Evolutionary conservation across 1,140 invertebrate species (phyloP).

Genomic region (Drosophila kikkawai): DNA sequence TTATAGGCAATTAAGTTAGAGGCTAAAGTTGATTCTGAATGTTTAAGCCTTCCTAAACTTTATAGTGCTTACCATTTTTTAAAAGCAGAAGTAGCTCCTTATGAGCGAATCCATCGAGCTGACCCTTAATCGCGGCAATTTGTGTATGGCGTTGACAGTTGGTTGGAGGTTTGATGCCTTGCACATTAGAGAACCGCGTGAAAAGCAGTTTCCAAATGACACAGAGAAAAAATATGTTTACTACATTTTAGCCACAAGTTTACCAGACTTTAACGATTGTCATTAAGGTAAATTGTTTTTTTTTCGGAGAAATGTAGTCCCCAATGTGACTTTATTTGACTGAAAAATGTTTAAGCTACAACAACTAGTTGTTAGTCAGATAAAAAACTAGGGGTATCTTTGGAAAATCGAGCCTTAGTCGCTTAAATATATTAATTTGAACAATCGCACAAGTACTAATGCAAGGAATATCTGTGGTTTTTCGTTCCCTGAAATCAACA

Average conservation of each 20-base stretch:
- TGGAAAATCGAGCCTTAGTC: too few species aligned
- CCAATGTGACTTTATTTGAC: too few species aligned
- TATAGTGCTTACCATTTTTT: not conserved
- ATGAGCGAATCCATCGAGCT: not conserved
- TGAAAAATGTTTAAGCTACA: not conserved
- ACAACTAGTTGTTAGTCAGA: not conserved
- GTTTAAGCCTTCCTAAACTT: not conserved
- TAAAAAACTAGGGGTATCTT: too few species aligned
- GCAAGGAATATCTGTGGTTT: too few species aligned
- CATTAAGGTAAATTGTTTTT: not conserved
- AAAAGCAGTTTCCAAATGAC: not conserved
- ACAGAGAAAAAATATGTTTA: not conserved
- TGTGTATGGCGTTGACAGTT: slow-evolving; percentile 2
- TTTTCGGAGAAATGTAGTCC: too few species aligned
- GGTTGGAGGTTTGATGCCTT: slow-evolving; percentile 3
- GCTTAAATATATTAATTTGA: too few species aligned
- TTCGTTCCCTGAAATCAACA: too few species aligned
- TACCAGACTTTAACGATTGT: too few species aligned
- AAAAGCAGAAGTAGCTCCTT: not conserved
- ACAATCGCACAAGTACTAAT: too few species aligned
- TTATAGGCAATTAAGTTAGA: too few species aligned
- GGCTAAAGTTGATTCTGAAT: not conserved
- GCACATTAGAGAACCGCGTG: not conserved
- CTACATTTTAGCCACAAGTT: too few species aligned
- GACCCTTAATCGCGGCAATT: not conserved